phyloP scores from a whole-genome alignment of 2,797 vertebrate species.

The Selene dorsalis region DNA sequence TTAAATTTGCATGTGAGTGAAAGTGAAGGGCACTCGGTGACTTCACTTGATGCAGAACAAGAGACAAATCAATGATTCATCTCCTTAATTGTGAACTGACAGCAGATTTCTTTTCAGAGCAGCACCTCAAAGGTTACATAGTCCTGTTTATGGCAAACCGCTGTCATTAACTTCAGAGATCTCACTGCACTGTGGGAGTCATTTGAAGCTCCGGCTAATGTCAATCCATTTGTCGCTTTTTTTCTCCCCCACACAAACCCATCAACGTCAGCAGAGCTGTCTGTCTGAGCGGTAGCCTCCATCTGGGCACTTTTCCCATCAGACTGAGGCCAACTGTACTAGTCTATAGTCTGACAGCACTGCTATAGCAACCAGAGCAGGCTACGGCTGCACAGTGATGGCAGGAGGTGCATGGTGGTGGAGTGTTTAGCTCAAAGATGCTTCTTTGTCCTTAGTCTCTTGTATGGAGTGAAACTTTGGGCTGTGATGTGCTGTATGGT shows the following conservation, averaged over 20 bases:
- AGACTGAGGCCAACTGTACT: constrained; percentile 16
- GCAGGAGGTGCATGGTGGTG: constrained; percentile 8
- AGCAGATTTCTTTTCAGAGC: constrained; percentile 6
- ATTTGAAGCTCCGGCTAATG: background rate
- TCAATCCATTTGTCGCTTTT: background rate
- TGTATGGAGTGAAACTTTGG: constrained; percentile 2
- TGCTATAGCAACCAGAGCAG: constrained; percentile 9
- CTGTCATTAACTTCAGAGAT: constrained; percentile 20
- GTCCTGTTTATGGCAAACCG: constrained; percentile 6
- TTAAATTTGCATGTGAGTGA: too few relatives aligned
- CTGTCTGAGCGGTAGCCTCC: constrained; percentile 24
- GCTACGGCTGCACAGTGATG: background rate
- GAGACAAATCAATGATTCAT: constrained; percentile 56
- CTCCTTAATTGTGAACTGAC: constrained; percentile 31
- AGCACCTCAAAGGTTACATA: background rate
- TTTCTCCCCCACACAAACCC: background rate
- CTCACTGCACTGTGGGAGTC: background rate
- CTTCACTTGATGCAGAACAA: constrained; percentile 52
- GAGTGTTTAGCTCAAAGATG: constrained; percentile 21
- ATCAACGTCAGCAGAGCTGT: constrained; percentile 16
- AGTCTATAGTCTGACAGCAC: constrained; percentile 14
- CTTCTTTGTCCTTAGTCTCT: constrained; percentile 12
- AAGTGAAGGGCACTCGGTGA: constrained; percentile 21
- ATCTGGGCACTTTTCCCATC: constrained; percentile 8
- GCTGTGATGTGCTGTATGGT: constrained; percentile 24